Evolutionary conservation across 2,113 vertebrate species (phyloP), one percentile per base, ranked within the genome.

Genomic region (Xiphorhynchus elegans): DNA sequence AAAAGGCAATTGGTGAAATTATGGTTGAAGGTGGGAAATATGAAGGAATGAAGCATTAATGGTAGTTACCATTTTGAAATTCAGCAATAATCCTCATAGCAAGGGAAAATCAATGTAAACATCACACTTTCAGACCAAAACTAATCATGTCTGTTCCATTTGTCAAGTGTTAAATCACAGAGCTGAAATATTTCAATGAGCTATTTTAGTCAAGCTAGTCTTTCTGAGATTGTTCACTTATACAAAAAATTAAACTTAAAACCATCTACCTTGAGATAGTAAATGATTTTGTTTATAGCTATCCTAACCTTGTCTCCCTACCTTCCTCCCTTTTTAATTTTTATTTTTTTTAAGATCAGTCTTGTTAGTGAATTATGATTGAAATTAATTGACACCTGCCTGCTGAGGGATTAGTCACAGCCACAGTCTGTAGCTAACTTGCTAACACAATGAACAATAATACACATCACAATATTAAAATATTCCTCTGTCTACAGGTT

Each of bases 201-300:
- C 23, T 40, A 21, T 87, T 96, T 88, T 91, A 96, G 35, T 94
- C 66, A 95, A 94, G 20, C 28, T 95, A 93, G 94, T 96, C 81
- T 96, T 95, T 93, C 49, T 29, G 49, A 94, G 67, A 96, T 77
- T 92, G 89, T 92, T 81, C n/a, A 68, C 90, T 96, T 94, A 73
- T 21, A 84, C 44, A 92, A 97, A 97, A 95, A 89, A 90, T 70
- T 96, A 91, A 97, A 94, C 31, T 75, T 97, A 92, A 97, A 68
- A 37, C 17, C 2, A n/a, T 67, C 14, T 46, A 7, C 49, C 33
- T 90, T 92, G 89, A 94, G 11, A 19, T 46, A 97, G 87, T 20
- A 91, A 74, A 42, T 87, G 14, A 55, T 84, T 95, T 89, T 95
- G 5, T 63, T 87, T 82, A 19, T 53, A 58, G 47, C 37, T 63